These are phyloP conservation scores for Puffinus mauretanicus DNA, from an alignment of 2,113 vertebrate species.

Conservation along the genomic window DNA sequence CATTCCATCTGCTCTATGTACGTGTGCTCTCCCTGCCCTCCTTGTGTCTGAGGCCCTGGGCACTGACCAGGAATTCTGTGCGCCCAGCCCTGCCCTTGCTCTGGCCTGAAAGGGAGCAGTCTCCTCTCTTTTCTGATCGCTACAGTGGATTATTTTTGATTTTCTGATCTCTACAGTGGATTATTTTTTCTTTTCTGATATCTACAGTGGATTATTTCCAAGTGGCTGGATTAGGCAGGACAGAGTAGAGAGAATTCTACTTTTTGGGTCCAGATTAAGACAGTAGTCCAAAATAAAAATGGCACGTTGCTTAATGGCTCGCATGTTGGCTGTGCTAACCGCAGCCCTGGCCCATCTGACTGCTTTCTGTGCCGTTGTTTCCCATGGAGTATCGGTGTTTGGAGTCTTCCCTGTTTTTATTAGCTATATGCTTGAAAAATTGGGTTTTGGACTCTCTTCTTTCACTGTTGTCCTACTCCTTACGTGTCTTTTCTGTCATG, in stretches of 20 bases:
- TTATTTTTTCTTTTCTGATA: neutral
- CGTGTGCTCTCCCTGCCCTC: neutral
- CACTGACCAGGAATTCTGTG: neutral
- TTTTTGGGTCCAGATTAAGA: neutral
- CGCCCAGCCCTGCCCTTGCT: neutral
- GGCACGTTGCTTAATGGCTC: neutral
- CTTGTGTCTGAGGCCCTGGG: neutral
- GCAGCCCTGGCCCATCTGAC: neutral
- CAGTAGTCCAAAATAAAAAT: neutral
- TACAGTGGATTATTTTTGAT: neutral
- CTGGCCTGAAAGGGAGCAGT: neutral
- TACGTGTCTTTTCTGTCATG: fast-evolving
- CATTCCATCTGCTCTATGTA: neutral
- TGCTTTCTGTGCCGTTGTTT: neutral
- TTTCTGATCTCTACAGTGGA: neutral
- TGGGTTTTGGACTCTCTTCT: neutral
- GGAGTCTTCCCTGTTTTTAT: neutral
- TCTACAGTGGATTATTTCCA: neutral
- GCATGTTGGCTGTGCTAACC: neutral
- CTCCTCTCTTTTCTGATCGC: neutral
- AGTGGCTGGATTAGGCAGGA: neutral
- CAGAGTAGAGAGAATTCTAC: neutral
- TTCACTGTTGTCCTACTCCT: neutral
- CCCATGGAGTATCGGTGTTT: neutral
- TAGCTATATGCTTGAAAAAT: neutral